phyloP scores from a whole-genome alignment of 1,140 invertebrate species.

The Euwallacea similis region DNA sequence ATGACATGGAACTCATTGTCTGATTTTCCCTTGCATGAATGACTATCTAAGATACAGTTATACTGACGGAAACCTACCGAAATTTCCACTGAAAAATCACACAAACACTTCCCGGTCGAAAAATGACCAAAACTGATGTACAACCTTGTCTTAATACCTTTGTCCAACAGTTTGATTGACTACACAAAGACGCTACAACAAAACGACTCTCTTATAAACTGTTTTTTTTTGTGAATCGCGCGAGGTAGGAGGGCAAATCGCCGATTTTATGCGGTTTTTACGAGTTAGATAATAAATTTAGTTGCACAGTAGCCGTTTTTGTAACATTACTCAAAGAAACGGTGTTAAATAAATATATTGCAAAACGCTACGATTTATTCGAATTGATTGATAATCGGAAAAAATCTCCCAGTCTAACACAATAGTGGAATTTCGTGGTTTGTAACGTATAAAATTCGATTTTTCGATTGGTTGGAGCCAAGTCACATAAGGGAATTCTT shows the following conservation, averaged over 20 bases:
- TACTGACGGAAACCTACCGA: conserved; percentile 13
- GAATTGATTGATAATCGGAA: conserved; percentile 10
- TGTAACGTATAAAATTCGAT: conserved; percentile 12
- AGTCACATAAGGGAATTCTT: conserved; percentile 1
- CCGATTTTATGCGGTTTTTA: conserved; percentile 33
- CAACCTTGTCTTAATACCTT: conserved; percentile 14
- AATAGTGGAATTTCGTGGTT: conserved; percentile 18
- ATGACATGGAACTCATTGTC: too few relatives aligned
- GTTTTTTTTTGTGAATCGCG: conserved; percentile 24
- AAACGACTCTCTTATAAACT: conserved; percentile 29
- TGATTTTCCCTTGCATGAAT: too few relatives aligned
- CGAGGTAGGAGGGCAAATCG: conserved; percentile 24
- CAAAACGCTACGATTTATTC: conserved; percentile 10
- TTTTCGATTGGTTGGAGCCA: conserved; percentile 1
- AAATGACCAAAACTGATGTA: conserved; percentile 17
- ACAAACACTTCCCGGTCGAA: conserved; percentile 15
- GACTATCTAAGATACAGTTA: too few relatives aligned
- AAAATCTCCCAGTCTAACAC: not conserved
- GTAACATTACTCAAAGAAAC: conserved; percentile 23
- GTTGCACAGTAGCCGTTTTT: conserved; percentile 20
- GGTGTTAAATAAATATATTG: conserved; percentile 24
- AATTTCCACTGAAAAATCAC: conserved; percentile 2
- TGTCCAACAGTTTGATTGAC: not conserved
- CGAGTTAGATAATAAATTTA: conserved; percentile 26
- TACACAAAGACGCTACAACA: conserved; percentile 9